phyloP scores from a whole-genome alignment of 2,113 vertebrate species.

The Phrynosoma platyrhinos region DNA sequence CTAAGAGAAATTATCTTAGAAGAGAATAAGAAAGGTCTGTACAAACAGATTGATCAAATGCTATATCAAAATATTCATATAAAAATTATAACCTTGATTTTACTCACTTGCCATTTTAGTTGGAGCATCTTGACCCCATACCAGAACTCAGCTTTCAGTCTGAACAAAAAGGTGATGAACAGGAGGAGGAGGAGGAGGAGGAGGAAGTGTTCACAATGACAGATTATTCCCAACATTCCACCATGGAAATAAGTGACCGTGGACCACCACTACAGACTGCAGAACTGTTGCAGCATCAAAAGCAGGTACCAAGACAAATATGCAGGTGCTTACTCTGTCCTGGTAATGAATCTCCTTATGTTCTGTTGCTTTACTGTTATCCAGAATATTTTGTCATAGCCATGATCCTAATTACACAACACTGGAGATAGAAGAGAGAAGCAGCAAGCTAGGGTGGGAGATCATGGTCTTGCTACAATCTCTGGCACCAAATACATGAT shows the following conservation, averaged over 20 bases:
- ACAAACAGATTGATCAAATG: not conserved
- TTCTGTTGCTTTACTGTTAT: not conserved
- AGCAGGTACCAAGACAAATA: conserved; percentile 81
- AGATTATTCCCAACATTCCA: conserved; percentile 74
- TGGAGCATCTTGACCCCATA: conserved; percentile 82
- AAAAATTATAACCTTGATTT: not conserved
- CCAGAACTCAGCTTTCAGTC: conserved; percentile 78
- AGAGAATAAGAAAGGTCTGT: not conserved
- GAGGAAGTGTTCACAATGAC: conserved; percentile 70
- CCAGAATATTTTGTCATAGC: conserved; percentile 1
- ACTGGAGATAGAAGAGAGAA: conserved; percentile 16
- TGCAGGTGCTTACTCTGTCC: not conserved
- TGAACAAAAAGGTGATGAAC: conserved; percentile 74
- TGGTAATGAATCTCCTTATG: conserved; percentile 14
- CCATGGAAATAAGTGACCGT: conserved; percentile 66
- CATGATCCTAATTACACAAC: conserved; percentile 14
- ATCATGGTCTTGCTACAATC: too few relatives aligned
- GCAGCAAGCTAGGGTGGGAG: too few relatives aligned
- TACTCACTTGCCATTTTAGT: conserved; percentile 73
- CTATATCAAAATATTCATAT: not conserved
- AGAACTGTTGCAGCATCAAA: conserved; percentile 85
- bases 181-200: conserved; percentile 71
- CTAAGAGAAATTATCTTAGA: not conserved
- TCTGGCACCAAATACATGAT: not conserved
- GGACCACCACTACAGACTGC: conserved; percentile 78